A percentile compares a stretch with the other conserved stretches of the same genome.
phyloP scores from a whole-genome alignment of 2,888 invertebrate genomes.

The Apodemia zela region DNA sequence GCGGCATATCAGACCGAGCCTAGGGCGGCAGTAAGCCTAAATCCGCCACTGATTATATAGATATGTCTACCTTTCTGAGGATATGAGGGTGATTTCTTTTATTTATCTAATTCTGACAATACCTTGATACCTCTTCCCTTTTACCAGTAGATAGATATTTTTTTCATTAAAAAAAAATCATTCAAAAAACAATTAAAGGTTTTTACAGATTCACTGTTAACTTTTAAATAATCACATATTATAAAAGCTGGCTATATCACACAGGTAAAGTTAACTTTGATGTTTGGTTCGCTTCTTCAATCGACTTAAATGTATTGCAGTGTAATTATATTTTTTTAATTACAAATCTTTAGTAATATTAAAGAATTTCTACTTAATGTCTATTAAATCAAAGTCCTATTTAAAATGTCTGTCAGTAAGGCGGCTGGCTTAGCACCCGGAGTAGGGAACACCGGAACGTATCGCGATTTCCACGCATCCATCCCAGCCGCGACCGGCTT shows the following conservation, averaged over 20 bases:
- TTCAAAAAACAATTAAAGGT: too few species aligned
- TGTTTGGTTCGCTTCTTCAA: constrained; percentile 4
- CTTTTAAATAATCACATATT: neutral
- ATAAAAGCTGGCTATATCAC: neutral
- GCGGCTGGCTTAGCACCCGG: constrained; percentile 39
- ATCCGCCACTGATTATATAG: too few species aligned
- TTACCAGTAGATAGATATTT: too few species aligned
- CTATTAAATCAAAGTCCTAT: constrained; percentile 12
- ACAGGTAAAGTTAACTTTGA: neutral
- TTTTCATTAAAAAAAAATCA: too few species aligned
- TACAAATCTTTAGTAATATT: neutral
- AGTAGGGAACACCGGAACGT: constrained; percentile 73
- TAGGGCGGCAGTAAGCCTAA: too few species aligned
- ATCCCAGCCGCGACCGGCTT: constrained; percentile 73
- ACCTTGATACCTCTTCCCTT: too few species aligned
- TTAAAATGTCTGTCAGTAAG: constrained; percentile 23
- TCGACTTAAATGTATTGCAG: constrained; percentile 1
- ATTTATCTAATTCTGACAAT: too few species aligned
- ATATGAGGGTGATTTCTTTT: too few species aligned
- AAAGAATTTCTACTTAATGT: constrained; percentile 1
- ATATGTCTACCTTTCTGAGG: too few species aligned
- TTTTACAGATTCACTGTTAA: too few species aligned
- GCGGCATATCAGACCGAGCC: too few species aligned
- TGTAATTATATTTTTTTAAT: constrained; percentile 13
- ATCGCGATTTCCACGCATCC: constrained; percentile 80